Evolutionary conservation across 2,888 invertebrate species (phyloP).

Genomic region (Chalcosyrphus nemorum): DNA sequence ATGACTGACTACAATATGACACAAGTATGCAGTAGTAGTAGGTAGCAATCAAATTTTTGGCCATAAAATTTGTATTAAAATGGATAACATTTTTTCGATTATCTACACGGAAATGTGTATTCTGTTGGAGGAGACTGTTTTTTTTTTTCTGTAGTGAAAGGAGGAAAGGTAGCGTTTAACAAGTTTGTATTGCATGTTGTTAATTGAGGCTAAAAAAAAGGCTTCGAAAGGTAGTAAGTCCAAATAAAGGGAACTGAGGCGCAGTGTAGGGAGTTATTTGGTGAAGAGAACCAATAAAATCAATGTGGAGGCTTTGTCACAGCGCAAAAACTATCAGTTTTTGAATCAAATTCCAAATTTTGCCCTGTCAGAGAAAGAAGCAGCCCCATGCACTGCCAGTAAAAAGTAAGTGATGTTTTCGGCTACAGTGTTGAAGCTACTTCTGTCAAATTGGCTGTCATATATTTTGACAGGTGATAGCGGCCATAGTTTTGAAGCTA

Average conservation of each 20-base stretch:
- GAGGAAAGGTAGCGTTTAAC: background rate
- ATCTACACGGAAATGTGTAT: slow-evolving; percentile 29
- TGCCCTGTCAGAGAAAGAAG: no score
- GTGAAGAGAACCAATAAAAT: no score
- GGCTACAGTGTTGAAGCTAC: no score
- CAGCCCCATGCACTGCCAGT: no score
- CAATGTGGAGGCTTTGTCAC: no score
- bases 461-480: no score
- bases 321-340: no score
- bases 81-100: slow-evolving; percentile 14
- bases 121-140: slow-evolving; percentile 5
- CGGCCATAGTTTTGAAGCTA: no score
- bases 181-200: background rate
- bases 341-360: no score
- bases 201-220: background rate
- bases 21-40: slow-evolving; percentile 8
- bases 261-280: no score
- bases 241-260: background rate
- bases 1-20: slow-evolving; percentile 53
- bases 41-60: slow-evolving; percentile 52
- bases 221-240: background rate
- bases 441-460: no score
- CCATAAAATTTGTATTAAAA: slow-evolving; percentile 38
- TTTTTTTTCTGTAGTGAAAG: slow-evolving; percentile 12
- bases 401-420: no score